These are phyloP conservation scores for Hedya salicella DNA, from an alignment of 2,888 invertebrate genomes.

Conservation along the genomic window DNA sequence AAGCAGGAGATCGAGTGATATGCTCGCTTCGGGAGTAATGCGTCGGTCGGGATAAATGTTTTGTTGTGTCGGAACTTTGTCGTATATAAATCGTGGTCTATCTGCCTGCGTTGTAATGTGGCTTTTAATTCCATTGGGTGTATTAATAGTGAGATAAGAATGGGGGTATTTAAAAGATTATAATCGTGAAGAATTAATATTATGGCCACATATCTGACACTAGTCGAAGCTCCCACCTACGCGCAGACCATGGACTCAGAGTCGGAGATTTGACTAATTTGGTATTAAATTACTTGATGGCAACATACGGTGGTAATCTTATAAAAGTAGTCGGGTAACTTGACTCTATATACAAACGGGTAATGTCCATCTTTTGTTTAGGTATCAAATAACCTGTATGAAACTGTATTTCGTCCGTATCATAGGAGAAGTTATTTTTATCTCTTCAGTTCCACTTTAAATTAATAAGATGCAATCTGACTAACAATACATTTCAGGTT, in stretches of 20 bases:
- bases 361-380: too few relatives aligned
- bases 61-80: slow-evolving; percentile 48
- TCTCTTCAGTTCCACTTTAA: too few relatives aligned
- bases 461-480: too few relatives aligned
- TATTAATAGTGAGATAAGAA: slow-evolving; percentile 33
- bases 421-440: too few relatives aligned
- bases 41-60: slow-evolving; percentile 51
- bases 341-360: too few relatives aligned
- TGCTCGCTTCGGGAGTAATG: slow-evolving; percentile 52
- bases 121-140: slow-evolving; percentile 29
- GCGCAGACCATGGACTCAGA: slow-evolving; percentile 9
- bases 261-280: slow-evolving; percentile 6
- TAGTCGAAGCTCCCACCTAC: slow-evolving; percentile 20
- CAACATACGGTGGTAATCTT: not conserved
- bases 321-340: not conserved
- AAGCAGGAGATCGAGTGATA: slow-evolving; percentile 48
- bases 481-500: too few relatives aligned
- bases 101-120: slow-evolving; percentile 17
- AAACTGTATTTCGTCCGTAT: too few relatives aligned
- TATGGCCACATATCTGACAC: slow-evolving; percentile 22
- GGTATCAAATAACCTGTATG: too few relatives aligned
- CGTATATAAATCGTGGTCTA: slow-evolving; percentile 39
- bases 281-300: not conserved
- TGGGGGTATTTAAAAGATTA: slow-evolving; percentile 19
- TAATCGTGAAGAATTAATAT: slow-evolving; percentile 32